A percentile compares a stretch with the other conserved stretches of the same genome.
phyloP scores from a whole-genome alignment of 2,888 invertebrate genomes.

The Ypsolopha scabrella region DNA sequence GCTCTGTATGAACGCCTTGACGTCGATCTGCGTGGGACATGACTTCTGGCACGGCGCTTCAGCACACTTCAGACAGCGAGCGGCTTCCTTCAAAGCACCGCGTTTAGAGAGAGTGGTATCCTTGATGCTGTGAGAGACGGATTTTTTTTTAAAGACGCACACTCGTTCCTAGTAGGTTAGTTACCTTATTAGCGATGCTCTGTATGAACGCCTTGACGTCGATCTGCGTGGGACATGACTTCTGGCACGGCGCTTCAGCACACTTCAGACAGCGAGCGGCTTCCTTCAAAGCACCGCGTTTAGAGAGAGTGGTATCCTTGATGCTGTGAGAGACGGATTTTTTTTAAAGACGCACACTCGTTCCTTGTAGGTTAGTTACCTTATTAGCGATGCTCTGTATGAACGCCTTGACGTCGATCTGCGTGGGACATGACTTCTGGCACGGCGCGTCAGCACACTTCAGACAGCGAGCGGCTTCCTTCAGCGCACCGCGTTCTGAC shows the following conservation, averaged over 20 bases:
- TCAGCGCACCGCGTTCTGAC: slow-evolving; percentile 93
- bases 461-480: slow-evolving; percentile 88
- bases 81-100: slow-evolving; percentile 91
- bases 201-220: slow-evolving; percentile 98
- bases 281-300: slow-evolving; percentile 92
- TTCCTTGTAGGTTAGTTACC: slow-evolving; percentile 47
- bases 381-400: slow-evolving; percentile 97
- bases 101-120: slow-evolving; percentile 97
- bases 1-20: slow-evolving; percentile 96
- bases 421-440: slow-evolving; percentile 98
- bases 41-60: slow-evolving; percentile 99
- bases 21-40: slow-evolving; percentile 97
- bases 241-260: slow-evolving; percentile 97
- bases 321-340: slow-evolving; percentile 84
- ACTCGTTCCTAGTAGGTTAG: not conserved
- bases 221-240: slow-evolving; percentile 97
- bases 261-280: slow-evolving; percentile 91
- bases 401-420: slow-evolving; percentile 96
- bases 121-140: slow-evolving; percentile 91
- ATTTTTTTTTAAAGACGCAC: not conserved
- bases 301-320: slow-evolving; percentile 97
- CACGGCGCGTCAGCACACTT: slow-evolving; percentile 98
- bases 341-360: not conserved
- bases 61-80: slow-evolving; percentile 90
- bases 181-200: slow-evolving; percentile 93